Evolutionary conservation across 2,888 invertebrate genomes (phyloP), one percentile per base, ranked within the genome.

Genomic region (Julus scandinavius): DNA sequence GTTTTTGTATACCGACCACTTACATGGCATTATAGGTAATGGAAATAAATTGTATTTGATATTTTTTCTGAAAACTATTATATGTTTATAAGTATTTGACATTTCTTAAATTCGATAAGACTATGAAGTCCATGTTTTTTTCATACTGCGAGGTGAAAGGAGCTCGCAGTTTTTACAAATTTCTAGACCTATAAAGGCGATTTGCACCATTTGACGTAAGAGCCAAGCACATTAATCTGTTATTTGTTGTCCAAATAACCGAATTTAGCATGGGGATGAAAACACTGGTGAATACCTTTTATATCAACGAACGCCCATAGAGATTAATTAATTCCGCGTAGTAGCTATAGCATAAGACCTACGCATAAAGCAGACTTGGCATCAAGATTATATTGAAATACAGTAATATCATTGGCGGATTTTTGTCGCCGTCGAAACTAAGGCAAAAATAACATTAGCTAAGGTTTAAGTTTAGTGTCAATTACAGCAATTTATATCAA

Each of bases 241-340:
- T 72, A 72, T 72, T 72, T 3, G 20, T 7, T 29, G 20, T 20
- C 0, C 17, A 72, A 72, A 20, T 72, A 20, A 9, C 63, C 20
- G 20, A 72, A 72, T 72, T 72, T 72, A 72, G 63, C 63, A 72
- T 20, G 63, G 63, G 63, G 29, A 20, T 20, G 63, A 72, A 72
- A 72, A 72, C 63, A 20, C 63, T 72, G 63, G 9, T 20, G 63
- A 72, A 72, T 72, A 20, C 63, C 63, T 20, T 58, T 58, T 58
- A 58, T 58, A 58, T 15, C 20, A 72, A 20, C 20, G 63, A 72
- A 72, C 20, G 63, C 20, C 63, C 63, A 20, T 20, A 72, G 5
- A 72, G 20, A 72, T 72, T 72, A 72, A 72, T 72, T 72, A 72
- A 72, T 72, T 72, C 63, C 7, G 20, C 5, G 63, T 20, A 72